Evolutionary conservation across 1,140 invertebrate genomes (phyloP), one percentile per base, ranked within the genome.

Genomic region (Drosophila busckii): DNA sequence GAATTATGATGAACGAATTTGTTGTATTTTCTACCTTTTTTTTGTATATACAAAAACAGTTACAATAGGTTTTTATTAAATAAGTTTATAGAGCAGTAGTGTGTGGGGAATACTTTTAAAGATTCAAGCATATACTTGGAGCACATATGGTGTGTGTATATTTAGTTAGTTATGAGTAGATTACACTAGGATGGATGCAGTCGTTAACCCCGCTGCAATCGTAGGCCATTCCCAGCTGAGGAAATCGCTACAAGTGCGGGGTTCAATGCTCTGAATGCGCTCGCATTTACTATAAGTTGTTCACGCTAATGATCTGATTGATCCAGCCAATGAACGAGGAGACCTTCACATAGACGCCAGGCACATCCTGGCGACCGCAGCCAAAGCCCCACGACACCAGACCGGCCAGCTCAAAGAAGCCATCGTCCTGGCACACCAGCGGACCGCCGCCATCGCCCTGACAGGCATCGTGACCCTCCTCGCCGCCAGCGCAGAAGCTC

Each of bases 271-370:
- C 19, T 23, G 28, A 26, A 9, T 10, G 9, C 15, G 31, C 29
- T 46, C 31, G 10, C 9, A n/a, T n/a, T 49, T 38, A 86, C 80
- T 93, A 95, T 88, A 94, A 90, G 89, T 96, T 97, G 89, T 97
- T 97, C 49, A 97, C 95, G 80, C 95, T 96, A 76, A 98, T 97
- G 44, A 98, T 98, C 90, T 97, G 96, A 89, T 97, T 97, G 84
- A 98, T 97, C 96, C 96, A 98, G 34, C 96, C 96, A 60, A 97
- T 97, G 88, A 97, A 97, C 3, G 95, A 93, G 9, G 95, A 96
- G 3, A 97, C 95, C 89, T 97, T 97, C 13, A 97, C 96, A 87
- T 97, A 98, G 35, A 98, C 95, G 19, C 96, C 96, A 8, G 96
- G 96, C 8, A 97, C 96, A 86, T 97, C 94, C 28, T 92, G 89